Base-by-base conservation (phyloP, 2,888 invertebrate species). In the Dolomedes plantarius region DNA sequence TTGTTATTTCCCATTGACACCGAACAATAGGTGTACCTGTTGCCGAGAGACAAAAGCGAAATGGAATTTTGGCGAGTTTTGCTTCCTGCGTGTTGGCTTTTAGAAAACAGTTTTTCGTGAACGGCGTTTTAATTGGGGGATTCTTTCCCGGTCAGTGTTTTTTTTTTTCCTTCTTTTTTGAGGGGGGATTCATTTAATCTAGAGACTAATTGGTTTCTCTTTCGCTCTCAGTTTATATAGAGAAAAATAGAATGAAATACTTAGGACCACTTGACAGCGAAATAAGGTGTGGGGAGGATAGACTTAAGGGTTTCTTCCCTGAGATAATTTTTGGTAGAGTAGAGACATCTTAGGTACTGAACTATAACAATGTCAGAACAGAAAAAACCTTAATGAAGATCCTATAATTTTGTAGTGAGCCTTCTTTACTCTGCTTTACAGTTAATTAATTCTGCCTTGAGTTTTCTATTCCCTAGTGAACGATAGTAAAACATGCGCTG, bases 21-120 rank as follows among this genome's bases (percentile, higher is more conserved):
- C 39, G 28, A 28, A 65, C 69, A 69, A 69, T 69, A 62, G 69
- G 32, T 19, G 67, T 56, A 67, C 67, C 31, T 32, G 67, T 62
- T 69, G 78, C 78, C 29, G 19, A 39, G 79, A 67, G 72, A 79
- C 72, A 79, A 79, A n/a, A 79, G 23, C 31, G 2, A 36, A 27
- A 64, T 78, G 71, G 65, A 72, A 79, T 79, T 64, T 65, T 64
- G 73, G 27, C 29, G 19, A 29, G 32, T 56, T 56, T 32, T 31
- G 16, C 72, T 72, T 72, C 28, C 50, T 46, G 71, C 39, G 23
- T 67, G 67, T 31, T 6, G 29, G 7, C 67, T 67, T 67, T 67
- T 67, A 11, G 32, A 56, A 56, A 56, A 56, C 56, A 56, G 56
- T 56, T 56, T 67, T 67, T 67, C 67, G 32, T 67, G 71, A 71